Base-by-base conservation (phyloP, 2,888 invertebrate genomes). In the Camponotus fellah region DNA sequence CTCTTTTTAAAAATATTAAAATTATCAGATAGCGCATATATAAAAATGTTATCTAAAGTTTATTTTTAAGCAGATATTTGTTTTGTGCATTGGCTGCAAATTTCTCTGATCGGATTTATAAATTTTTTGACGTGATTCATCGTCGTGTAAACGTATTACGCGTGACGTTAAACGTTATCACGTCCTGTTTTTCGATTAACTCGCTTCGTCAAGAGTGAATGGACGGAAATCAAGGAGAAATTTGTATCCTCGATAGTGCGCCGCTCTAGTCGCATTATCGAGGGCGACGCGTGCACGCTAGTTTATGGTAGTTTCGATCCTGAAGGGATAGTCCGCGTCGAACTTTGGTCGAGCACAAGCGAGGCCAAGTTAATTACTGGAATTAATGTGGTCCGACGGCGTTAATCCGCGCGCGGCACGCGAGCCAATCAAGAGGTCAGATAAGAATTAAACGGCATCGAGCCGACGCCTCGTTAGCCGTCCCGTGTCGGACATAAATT, bases 361-460 rank as follows among this genome's bases (percentile, higher is more conserved):
- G 77, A 62, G 72, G 69, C 82, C 82, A 83, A 88, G 89, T 90
- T 90, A 90, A 90, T 90, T 90, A 88, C 86, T 82, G 82, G 87
- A 89, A 92, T 92, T 91, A 92, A 92, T 90, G 89, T 77, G 87
- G 83, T 86, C 86, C 88, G 87, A 82, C 87, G 88, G 89, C 88
- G 90, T 88, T 92, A 90, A 91, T 92, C 88, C 90, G 85, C 82
- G 88, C 85, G 81, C 85, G 90, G 91, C 93, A 92, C 92, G 92
- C 92, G 91, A 93, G 90, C 90, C 91, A 90, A 92, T 91, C 91
- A 87, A 91, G 88, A 34, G 87, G 75, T 82, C 79, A 90, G 91
- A 92, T 92, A 92, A 92, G 92, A 92, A 93, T 93, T 88, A 88
- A 90, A 90, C 80, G 87, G 85, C 89, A 91, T 88, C 86, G 88